Percentiles rank a stretch among this genome's conserved stretches.
Evolutionary conservation across 2,113 vertebrate genomes (phyloP).

Genomic region (Porphyrio hochstetteri): DNA sequence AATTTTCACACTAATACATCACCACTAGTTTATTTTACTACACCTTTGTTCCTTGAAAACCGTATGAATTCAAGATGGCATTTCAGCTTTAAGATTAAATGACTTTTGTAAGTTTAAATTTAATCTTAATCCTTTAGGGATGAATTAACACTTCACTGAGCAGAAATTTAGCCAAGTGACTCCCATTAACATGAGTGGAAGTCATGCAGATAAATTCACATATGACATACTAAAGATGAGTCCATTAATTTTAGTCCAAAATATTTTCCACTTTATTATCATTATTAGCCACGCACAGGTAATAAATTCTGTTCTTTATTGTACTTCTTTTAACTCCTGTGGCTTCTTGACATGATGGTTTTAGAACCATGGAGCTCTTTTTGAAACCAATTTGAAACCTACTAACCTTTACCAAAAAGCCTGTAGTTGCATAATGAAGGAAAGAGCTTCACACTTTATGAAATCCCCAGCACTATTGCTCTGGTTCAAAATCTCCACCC

Average conservation of each 20-base stretch:
- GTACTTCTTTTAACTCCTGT: background rate
- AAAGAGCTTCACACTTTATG: background rate
- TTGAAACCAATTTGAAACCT: background rate
- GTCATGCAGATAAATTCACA: conserved; percentile 35
- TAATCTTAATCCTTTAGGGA: conserved; percentile 43
- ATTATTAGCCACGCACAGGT: background rate
- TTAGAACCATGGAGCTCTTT: background rate
- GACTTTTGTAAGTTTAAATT: conserved; percentile 49
- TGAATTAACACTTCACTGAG: conserved; percentile 47
- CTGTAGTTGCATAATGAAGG: background rate
- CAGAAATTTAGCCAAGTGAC: conserved; percentile 19
- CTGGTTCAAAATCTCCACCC: background rate
- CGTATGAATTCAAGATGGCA: background rate
- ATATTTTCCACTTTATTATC: conserved; percentile 38
- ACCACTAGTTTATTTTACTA: conserved; percentile 13
- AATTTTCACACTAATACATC: background rate
- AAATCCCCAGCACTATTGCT: background rate
- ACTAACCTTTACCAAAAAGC: background rate
- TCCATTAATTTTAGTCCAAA: conserved; percentile 41
- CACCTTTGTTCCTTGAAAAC: background rate
- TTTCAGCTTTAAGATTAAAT: conserved; percentile 38
- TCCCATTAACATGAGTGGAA: conserved; percentile 36
- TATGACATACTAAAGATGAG: conserved; percentile 32
- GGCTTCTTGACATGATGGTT: background rate
- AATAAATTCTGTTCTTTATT: conserved; percentile 19